phyloP scores from a whole-genome alignment of 2,113 vertebrate genomes.

The Glaucidium brasilianum region DNA sequence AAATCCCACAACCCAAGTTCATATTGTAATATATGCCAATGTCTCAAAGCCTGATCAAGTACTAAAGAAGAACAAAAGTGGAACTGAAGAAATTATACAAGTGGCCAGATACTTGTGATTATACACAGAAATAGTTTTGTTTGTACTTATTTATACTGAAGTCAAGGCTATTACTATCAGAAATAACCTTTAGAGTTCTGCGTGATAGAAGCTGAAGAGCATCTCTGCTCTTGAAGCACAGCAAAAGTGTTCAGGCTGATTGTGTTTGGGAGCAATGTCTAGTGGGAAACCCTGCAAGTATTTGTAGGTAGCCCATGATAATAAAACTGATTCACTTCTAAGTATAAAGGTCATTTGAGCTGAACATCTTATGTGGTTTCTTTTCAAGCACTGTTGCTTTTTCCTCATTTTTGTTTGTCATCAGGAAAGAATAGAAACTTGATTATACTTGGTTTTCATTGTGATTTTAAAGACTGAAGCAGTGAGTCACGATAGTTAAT shows the following conservation, averaged over 20 bases:
- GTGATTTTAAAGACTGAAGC: neutral
- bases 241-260: neutral
- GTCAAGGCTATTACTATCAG: neutral
- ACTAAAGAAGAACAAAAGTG: neutral
- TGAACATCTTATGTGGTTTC: neutral
- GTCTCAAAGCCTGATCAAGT: neutral
- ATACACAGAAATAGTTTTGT: neutral
- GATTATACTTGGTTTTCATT: neutral
- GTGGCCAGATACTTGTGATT: neutral
- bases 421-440: neutral
- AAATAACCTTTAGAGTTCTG: neutral
- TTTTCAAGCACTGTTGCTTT: neutral
- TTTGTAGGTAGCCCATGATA: neutral
- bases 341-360: neutral
- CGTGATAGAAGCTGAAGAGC: constrained; percentile 4
- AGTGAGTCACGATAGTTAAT: neutral
- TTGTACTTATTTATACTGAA: neutral
- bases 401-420: neutral
- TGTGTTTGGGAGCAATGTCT: neutral
- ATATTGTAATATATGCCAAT: neutral
- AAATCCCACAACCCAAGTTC: neutral
- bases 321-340: neutral
- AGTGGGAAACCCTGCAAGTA: neutral
- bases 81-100: neutral
- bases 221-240: neutral